A percentile compares a stretch with the other conserved stretches of the same genome.
Conservation (phyloP, 2,797 vertebrate species). For the Acropternis orthonyx region DNA sequence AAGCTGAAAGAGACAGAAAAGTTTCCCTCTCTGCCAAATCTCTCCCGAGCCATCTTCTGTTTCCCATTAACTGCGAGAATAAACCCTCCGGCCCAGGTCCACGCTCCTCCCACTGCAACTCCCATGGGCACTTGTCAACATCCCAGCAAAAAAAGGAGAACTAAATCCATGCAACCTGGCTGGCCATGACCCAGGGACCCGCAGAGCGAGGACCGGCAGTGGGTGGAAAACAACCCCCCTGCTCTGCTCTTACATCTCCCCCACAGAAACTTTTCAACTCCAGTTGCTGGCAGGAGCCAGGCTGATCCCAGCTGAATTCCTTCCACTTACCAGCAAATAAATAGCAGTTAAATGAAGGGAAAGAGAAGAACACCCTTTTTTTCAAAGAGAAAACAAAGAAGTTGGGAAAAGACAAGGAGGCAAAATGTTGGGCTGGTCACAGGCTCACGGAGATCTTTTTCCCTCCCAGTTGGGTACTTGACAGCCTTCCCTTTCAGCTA, state of each 20-base stretch:
- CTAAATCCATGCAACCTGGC: slow-evolving; percentile 15
- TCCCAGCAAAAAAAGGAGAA: background rate
- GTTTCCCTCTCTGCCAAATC: slow-evolving; percentile 15
- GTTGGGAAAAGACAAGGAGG: slow-evolving; percentile 4
- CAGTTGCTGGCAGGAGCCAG: slow-evolving; percentile 30
- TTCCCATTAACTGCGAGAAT: slow-evolving; percentile 25
- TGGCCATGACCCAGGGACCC: background rate
- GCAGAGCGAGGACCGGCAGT: background rate
- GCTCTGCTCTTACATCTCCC: slow-evolving; percentile 26
- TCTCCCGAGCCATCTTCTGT: slow-evolving; percentile 53
- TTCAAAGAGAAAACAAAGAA: slow-evolving; percentile 47
- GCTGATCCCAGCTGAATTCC: slow-evolving; percentile 63
- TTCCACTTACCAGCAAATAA: slow-evolving; percentile 64
- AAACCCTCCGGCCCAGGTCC: background rate
- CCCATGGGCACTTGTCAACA: background rate
- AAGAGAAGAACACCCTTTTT: slow-evolving; percentile 40
- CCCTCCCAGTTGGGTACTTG: background rate
- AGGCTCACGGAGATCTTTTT: slow-evolving; percentile 18
- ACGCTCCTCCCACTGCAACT: background rate
- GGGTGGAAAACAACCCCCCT: slow-evolving; percentile 22
- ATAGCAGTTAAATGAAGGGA: slow-evolving; percentile 39
- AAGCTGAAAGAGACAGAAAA: slow-evolving; percentile 47
- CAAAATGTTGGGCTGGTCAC: background rate
- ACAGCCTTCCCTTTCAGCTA: slow-evolving; percentile 35
- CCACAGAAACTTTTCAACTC: slow-evolving; percentile 36